These are phyloP conservation scores for Drosophila mojavensis DNA, from an alignment of 1,140 invertebrate species.

Conservation along the genomic window DNA sequence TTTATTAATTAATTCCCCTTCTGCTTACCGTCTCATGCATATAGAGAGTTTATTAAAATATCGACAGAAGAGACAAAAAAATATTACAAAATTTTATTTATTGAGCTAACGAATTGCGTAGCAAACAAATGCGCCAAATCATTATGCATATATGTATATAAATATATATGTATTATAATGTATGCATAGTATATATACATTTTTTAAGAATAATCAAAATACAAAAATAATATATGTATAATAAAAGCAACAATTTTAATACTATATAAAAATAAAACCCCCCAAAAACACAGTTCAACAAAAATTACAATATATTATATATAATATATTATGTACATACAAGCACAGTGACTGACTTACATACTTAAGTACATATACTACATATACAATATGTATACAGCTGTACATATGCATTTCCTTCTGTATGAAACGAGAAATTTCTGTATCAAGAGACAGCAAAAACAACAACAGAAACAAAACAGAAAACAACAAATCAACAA, in stretches of 20 bases:
- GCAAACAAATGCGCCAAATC: conserved; percentile 69
- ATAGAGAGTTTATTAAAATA: background rate
- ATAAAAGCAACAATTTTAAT: conserved; percentile 53
- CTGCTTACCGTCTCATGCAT: background rate
- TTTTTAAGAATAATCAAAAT: conserved; percentile 52
- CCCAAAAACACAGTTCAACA: background rate
- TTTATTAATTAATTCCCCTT: background rate
- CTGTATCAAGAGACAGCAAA: conserved; percentile 45
- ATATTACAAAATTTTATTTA: conserved; percentile 46
- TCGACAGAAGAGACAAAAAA: background rate
- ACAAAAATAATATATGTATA: conserved; percentile 34
- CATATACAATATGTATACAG: conserved; percentile 17
- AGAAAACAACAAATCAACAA: conserved; percentile 2
- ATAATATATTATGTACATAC: too few relatives aligned
- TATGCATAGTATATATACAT: conserved; percentile 57
- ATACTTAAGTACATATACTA: conserved; percentile 15
- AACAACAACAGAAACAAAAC: conserved; percentile 14
- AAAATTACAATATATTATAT: conserved; percentile 13
- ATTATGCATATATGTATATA: background rate
- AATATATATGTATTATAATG: conserved; percentile 1
- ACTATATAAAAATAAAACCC: conserved; percentile 10
- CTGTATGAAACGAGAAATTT: conserved; percentile 45
- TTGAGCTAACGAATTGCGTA: conserved; percentile 53
- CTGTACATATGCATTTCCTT: conserved; percentile 59
- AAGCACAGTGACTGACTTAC: background rate